Evolutionary conservation across 1,140 invertebrate genomes (phyloP), one percentile per base, ranked within the genome.

Genomic region (Drosophila setifemur): DNA sequence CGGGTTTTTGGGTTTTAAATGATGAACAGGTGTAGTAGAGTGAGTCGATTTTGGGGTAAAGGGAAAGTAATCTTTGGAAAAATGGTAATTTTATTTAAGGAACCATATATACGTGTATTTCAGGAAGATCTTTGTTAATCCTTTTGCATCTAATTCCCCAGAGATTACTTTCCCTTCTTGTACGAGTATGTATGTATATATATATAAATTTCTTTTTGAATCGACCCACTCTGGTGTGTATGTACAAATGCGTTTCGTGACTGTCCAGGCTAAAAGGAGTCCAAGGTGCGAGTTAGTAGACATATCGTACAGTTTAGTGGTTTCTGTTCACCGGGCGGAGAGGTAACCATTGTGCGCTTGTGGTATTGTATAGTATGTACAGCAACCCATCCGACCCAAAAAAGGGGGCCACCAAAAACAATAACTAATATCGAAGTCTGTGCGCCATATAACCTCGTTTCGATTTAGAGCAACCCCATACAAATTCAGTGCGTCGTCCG

Each of bases 271-370:
- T 25, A 45, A 12, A 45, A 48, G 67, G 67, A 71, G 79, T 85
- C 79, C 74, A 85, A 79, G 79, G 75, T 72, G 66, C 60, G 44
- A 74, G 79, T 83, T 83, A 83, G 79, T 83, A 83, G 19, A 55
- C 25, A 48, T 64, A 44, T 73, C 50, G 79, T 85, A 78, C 70
- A 79, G 74, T 73, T 83, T 75, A 79, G 60, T 64, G 69, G 60
- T 64, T n/a, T 52, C 66, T 64, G 43, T 73, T 64, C 39, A 73
- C 68, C 55, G 40, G 68, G 55, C 43, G 35, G 31, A 43, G 12
- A 61, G 52, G 57, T 61, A 61, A 58, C 52, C 57, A 57, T 57
- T 18, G 39, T 57, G 57, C 57, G 57, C 63, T 48, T 48, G 33
- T 14, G 40, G 52, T 33, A 48, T 47, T 9, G 35, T 57, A 43